phyloP scores from a whole-genome alignment of 2,113 vertebrate genomes.

The Takifugu bimaculatus region DNA sequence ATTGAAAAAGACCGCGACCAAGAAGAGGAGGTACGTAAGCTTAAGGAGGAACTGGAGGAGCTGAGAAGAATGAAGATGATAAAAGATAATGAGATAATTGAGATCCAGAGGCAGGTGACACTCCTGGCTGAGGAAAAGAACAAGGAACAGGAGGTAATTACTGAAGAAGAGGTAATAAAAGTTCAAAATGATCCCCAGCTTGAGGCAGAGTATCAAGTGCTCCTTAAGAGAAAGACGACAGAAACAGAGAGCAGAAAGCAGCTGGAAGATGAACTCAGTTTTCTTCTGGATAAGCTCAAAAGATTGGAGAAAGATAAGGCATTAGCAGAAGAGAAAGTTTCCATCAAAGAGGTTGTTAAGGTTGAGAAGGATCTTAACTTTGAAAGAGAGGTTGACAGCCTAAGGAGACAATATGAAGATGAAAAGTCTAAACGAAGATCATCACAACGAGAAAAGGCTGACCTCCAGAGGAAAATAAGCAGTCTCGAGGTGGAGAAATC shows the following conservation, averaged over 20 bases:
- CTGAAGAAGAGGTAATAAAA: conserved; percentile 88
- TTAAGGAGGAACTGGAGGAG: conserved; percentile 87
- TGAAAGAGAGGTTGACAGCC: conserved; percentile 85
- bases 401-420: conserved; percentile 84
- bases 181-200: conserved; percentile 92
- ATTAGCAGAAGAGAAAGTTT: conserved; percentile 92
- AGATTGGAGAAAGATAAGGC: conserved; percentile 90
- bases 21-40: conserved; percentile 82
- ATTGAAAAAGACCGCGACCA: conserved; percentile 90
- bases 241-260: conserved; percentile 75
- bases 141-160: conserved; percentile 85
- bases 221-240: conserved; percentile 81
- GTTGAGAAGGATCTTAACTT: conserved; percentile 85
- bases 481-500: conserved; percentile 89
- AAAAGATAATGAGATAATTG: conserved; percentile 82
- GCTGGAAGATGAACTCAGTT: conserved; percentile 87
- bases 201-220: conserved; percentile 80
- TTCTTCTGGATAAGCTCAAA: conserved; percentile 86
- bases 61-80: conserved; percentile 81
- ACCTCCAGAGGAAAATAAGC: conserved; percentile 84
- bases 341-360: conserved; percentile 92
- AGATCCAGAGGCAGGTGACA: conserved; percentile 81
- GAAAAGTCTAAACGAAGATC: conserved; percentile 82
- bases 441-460: conserved; percentile 80
- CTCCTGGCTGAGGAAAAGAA: conserved; percentile 83